A percentile compares a stretch with the other conserved stretches of the same genome.
Conservation (phyloP, 2,797 vertebrate species). For the Naso thynnoides region DNA sequence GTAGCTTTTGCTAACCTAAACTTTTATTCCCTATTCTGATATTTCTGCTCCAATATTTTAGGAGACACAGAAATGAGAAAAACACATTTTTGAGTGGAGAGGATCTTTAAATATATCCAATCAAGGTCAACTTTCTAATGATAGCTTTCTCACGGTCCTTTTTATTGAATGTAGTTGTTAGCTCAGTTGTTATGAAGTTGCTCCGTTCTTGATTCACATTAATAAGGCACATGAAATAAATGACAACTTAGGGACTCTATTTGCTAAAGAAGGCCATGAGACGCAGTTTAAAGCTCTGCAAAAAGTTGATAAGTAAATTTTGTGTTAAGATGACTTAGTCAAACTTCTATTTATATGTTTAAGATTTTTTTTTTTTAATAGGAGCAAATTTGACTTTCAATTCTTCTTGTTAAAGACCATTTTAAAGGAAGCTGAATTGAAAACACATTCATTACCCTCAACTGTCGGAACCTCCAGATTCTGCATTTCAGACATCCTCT, state of each 20-base stretch:
- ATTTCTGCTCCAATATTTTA: no score
- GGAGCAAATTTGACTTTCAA: not conserved
- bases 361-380: not conserved
- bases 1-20: no score
- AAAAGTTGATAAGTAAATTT: not conserved
- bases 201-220: not conserved
- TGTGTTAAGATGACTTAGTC: not conserved
- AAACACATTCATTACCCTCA: constrained; percentile 66
- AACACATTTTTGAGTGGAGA: no score
- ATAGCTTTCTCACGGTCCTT: not conserved
- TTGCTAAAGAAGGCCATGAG: not conserved
- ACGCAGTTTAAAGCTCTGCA: not conserved
- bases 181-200: not conserved
- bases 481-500: constrained; percentile 47
- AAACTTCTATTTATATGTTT: not conserved
- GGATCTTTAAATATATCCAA: not conserved
- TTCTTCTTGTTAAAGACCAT: not conserved
- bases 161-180: no score
- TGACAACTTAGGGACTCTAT: not conserved
- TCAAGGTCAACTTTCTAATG: not conserved
- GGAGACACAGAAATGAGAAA: no score
- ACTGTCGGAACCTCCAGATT: constrained; percentile 53
- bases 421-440: not conserved
- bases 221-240: not conserved
- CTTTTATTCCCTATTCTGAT: no score